These are phyloP conservation scores for Cyclophora albipunctata DNA, from an alignment of 2,888 invertebrate species.

Conservation along the genomic window DNA sequence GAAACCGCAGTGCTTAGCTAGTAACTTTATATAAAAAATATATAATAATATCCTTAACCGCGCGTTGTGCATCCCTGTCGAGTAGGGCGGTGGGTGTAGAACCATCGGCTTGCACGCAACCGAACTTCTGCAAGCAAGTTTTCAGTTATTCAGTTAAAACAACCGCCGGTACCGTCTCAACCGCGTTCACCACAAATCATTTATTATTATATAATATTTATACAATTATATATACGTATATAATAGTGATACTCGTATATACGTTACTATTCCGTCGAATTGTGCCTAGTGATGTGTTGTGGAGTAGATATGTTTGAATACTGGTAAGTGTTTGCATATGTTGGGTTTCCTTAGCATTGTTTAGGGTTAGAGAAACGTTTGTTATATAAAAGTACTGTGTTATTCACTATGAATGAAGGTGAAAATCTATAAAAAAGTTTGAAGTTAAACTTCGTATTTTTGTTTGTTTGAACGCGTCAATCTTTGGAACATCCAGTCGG, in stretches of 20 bases:
- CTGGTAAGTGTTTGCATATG: constrained; percentile 11
- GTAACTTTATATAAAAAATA: too few species aligned
- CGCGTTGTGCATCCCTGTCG: constrained; percentile 49
- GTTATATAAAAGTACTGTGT: too few species aligned
- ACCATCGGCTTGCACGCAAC: constrained; percentile 59
- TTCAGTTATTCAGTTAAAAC: constrained; percentile 70
- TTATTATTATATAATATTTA: constrained; percentile 13
- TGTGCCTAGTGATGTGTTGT: constrained; percentile 29
- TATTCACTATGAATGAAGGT: too few species aligned
- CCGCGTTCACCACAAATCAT: constrained; percentile 31
- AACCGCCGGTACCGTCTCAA: constrained; percentile 47
- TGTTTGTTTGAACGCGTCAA: too few species aligned
- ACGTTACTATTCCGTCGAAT: constrained; percentile 10
- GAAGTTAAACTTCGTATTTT: too few species aligned
- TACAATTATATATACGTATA: constrained; percentile 11
- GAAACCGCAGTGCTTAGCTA: too few species aligned
- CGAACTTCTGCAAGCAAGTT: constrained; percentile 51
- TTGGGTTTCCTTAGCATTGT: too few species aligned
- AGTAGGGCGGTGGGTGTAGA: constrained; percentile 51
- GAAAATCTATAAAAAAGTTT: too few species aligned
- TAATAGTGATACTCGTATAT: constrained; percentile 5
- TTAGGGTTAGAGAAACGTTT: too few species aligned
- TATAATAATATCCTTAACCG: constrained; percentile 14
- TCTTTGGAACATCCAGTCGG: too few species aligned
- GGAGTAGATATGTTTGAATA: constrained; percentile 13